Base-by-base conservation (phyloP, 2,888 invertebrate genomes). In the Sympetrum striolatum region DNA sequence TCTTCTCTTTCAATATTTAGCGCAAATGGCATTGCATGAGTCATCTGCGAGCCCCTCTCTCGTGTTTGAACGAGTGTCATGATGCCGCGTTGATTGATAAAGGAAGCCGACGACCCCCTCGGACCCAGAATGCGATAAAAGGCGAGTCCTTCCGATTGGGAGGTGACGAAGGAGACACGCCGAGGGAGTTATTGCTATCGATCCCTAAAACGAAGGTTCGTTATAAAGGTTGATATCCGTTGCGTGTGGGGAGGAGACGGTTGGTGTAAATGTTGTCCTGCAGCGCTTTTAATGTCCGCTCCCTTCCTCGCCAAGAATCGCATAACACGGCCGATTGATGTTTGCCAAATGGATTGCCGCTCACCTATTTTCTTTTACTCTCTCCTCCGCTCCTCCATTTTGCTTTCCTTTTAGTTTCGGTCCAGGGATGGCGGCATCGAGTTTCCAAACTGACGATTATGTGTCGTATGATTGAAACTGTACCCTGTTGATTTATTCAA, bases 51-150 rank as follows among this genome's bases (percentile, higher is more conserved):
- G 31, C 31, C 15, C 58, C 82, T 25, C 48, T 25, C 25, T 12
- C 15, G 73, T 73, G 73, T 73, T 37, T 86, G 86, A 60, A 22
- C 60, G 86, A 60, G 37, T 86, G 86, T 86, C 86, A 58, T 60
- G 86, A 60, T 64, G 86, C 39, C 60, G 35, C 58, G 82, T 82
- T 82, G 86, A 86, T 86, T 86, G 86, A 64, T 86, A 82, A 82
- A 82, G 58, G 82, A 60, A 58, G 53, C 82, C 82, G 82, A 37
- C 86, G 39, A 60, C 31, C 48, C 64, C 60, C 12, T 22, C 58
- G 31, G 82, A 35, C 8, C 82, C 53, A 31, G 22, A 53, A 35
- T 35, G 15, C 86, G 86, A 82, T 82, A 82, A 82, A 73, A 82
- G 82, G 82, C 53, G 48, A 37, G 81, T 82, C 82, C 82, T 58